These are phyloP conservation scores for Esperia sulphurella DNA, from an alignment of 2,888 invertebrate genomes.

Conservation along the genomic window DNA sequence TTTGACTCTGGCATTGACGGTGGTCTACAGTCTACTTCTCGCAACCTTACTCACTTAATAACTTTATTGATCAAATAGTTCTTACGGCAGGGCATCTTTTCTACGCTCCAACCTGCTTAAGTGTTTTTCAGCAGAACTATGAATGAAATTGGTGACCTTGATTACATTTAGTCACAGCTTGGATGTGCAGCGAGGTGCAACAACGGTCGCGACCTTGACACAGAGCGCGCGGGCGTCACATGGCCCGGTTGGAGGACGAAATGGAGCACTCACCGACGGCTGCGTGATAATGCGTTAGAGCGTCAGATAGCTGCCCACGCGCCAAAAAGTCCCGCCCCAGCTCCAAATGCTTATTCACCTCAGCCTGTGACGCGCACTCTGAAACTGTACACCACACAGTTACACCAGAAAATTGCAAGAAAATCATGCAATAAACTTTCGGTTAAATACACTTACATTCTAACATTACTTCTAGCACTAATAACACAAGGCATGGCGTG, in stretches of 20 bases:
- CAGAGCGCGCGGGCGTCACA: not conserved
- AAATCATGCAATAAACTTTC: conserved; percentile 15
- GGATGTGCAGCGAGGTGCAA: not conserved
- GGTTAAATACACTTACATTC: conserved; percentile 76
- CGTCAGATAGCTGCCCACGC: conserved; percentile 96
- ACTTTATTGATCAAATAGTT: no score
- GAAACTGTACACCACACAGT: conserved; percentile 77
- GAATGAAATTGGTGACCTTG: not conserved
- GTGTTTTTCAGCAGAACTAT: conserved; percentile 2
- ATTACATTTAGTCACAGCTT: not conserved
- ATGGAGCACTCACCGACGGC: conserved; percentile 88
- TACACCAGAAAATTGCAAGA: conserved; percentile 29
- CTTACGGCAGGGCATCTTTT: no score
- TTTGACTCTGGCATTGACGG: no score
- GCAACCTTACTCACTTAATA: no score
- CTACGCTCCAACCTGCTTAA: not conserved
- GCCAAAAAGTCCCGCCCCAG: conserved; percentile 95
- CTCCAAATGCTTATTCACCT: conserved; percentile 96
- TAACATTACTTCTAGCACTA: conserved; percentile 83
- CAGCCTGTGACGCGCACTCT: conserved; percentile 84
- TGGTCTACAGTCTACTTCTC: no score
- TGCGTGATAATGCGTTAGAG: conserved; percentile 97
- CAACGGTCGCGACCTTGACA: conserved; percentile 2
- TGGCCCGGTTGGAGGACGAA: not conserved
- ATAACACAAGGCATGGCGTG: conserved; percentile 82